Percentiles rank a stretch among this genome's conserved stretches.
These are phyloP conservation scores for Macropodus opercularis DNA, from an alignment of 2,797 vertebrate species.

Conservation along the genomic window DNA sequence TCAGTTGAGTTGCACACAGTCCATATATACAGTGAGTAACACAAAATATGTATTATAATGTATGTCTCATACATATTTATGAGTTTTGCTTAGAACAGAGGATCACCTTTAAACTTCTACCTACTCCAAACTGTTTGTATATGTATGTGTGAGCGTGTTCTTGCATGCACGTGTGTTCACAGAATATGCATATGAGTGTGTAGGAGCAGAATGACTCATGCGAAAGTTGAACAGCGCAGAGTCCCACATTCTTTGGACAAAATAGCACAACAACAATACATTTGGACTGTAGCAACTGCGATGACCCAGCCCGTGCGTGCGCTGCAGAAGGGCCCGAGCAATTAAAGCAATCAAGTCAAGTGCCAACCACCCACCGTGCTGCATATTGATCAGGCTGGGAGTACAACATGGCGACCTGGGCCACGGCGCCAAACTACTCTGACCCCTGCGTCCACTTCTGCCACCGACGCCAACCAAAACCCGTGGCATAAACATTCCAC, in stretches of 20 bases:
- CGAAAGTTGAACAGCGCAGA: constrained; percentile 49
- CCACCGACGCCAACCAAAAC: constrained; percentile 51
- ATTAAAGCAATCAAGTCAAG: constrained; percentile 75
- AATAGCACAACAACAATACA: constrained; percentile 55
- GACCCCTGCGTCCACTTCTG: constrained; percentile 58
- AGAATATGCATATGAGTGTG: constrained; percentile 67
- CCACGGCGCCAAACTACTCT: constrained; percentile 41
- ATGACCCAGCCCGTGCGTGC: constrained; percentile 15
- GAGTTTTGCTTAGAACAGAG: constrained; percentile 57
- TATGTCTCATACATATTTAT: constrained; percentile 68
- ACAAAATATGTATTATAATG: constrained; percentile 22
- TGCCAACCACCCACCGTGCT: constrained; percentile 64
- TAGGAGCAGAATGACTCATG: constrained; percentile 71
- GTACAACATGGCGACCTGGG: constrained; percentile 37
- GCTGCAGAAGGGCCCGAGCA: constrained; percentile 47
- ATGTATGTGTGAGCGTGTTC: constrained; percentile 1
- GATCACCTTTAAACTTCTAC: constrained; percentile 64
- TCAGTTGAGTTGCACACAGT: constrained; percentile 64
- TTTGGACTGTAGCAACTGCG: constrained; percentile 20
- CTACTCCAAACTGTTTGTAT: constrained; percentile 57
- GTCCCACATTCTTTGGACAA: constrained; percentile 55
- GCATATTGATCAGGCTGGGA: constrained; percentile 67
- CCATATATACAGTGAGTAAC: constrained; percentile 15
- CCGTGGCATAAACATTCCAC: constrained; percentile 55
- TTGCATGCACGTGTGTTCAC: constrained; percentile 46